Base-by-base conservation (phyloP, 2,888 invertebrate species). In the Chydorus sphaericus region DNA sequence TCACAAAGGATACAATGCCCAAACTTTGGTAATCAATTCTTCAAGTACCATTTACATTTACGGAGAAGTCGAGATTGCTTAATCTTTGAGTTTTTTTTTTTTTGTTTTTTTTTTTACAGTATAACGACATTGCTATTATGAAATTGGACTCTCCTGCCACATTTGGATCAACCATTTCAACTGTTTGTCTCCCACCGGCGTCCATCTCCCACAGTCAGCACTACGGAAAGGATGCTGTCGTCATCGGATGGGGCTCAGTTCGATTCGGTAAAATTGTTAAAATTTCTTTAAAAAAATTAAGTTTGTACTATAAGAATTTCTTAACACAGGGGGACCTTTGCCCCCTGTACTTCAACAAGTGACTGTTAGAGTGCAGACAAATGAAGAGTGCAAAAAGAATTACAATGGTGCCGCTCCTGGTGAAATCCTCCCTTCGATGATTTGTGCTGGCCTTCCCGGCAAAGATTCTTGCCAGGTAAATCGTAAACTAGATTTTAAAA, bases 391-490 rank as follows among this genome's bases (percentile, higher is more conserved):
- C 65, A 78, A 81, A 58, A 67, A 74, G 20, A 88, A 87, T 66
- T 90, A 90, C 67, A 89, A 89, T 20, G 74, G 76, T 11, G 85
- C 86, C 1, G 89, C 89, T n/a, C 85, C 90, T 0, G 90, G 87
- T 8, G 90, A 90, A 28, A 90, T 91, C 57, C 83, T 87, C 1
- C 85, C 85, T 8, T 84, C 85, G 64, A 89, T 90, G 80, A 70
- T 91, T 8, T 91, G 91, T 67, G 91, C 91, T 51, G 90, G 90
- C 1, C 79, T 80, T 70, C 83, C 82, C 10, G 79, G 80, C 59
- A 83, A 80, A 72, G 91, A 91, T 71, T 90, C 90, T 20, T 91
- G 90, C 69, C 87, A 88, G 71, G 90, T 90, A 76, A 78, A n/a
- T n/a, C n/a, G n/a, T n/a, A n/a, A n/a, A n/a, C n/a, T n/a, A n/a